phyloP scores from a whole-genome alignment of 2,113 vertebrate genomes.

The Pagrus major region DNA sequence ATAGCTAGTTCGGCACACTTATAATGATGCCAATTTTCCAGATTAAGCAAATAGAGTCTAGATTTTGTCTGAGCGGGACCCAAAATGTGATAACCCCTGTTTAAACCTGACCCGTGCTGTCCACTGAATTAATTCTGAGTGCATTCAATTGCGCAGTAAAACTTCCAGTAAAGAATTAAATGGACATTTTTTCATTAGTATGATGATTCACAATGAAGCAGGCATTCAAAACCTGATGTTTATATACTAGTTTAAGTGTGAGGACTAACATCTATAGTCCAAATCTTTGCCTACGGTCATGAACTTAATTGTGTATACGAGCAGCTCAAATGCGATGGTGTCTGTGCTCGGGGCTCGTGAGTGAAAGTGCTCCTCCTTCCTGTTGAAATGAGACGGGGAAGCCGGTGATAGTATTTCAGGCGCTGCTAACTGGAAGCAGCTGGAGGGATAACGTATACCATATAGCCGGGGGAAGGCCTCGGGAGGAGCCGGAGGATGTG shows the following conservation, averaged over 20 bases:
- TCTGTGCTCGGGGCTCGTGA: not conserved
- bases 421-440: conserved; percentile 28
- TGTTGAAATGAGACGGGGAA: not conserved
- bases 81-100: too few species aligned
- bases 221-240: not conserved
- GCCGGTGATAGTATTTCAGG: not conserved
- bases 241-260: not conserved
- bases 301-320: not conserved
- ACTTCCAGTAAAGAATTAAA: too few species aligned
- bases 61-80: too few species aligned
- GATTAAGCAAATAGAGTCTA: not conserved
- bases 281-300: too few species aligned
- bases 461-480: not conserved
- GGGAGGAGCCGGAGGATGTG: conserved; percentile 3
- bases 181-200: too few species aligned
- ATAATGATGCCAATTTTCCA: not conserved
- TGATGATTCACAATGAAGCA: not conserved
- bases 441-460: conserved; percentile 13
- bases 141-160: too few species aligned
- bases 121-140: too few species aligned
- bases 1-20: not conserved
- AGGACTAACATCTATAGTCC: too few species aligned
- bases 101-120: too few species aligned
- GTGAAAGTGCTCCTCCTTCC: not conserved
- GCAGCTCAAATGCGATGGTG: not conserved